phyloP scores from a whole-genome alignment of 2,888 invertebrate species.

The Tachina fera region DNA sequence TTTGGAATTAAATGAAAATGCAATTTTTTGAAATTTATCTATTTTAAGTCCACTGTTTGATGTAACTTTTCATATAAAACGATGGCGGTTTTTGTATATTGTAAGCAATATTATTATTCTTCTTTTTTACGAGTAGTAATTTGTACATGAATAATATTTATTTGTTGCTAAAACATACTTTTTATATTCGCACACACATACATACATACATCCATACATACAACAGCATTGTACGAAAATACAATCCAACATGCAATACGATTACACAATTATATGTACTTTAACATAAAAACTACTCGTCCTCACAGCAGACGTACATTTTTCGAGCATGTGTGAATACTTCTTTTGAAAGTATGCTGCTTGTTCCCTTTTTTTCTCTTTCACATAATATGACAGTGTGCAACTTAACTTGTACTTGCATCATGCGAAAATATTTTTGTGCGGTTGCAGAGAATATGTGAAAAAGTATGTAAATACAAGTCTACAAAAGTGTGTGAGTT shows the following conservation, averaged over 20 bases:
- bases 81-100: constrained; percentile 25
- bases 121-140: constrained; percentile 43
- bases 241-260: constrained; percentile 19
- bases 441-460: constrained; percentile 4
- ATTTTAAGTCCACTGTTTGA: background rate
- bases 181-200: constrained; percentile 17
- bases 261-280: constrained; percentile 1
- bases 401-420: constrained; percentile 26
- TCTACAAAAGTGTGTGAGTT: constrained; percentile 6
- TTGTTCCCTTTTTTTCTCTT: constrained; percentile 24
- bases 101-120: constrained; percentile 27
- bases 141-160: constrained; percentile 65
- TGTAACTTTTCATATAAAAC: background rate
- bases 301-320: background rate
- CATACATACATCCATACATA: background rate
- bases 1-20: background rate
- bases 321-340: constrained; percentile 58
- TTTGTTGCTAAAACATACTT: constrained; percentile 56
- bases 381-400: constrained; percentile 12
- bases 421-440: constrained; percentile 37
- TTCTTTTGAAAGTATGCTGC: constrained; percentile 55
- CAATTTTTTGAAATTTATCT: background rate
- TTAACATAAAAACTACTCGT: constrained; percentile 21
- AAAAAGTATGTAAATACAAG: background rate
- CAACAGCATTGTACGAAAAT: constrained; percentile 5